A percentile compares a stretch with the other conserved stretches of the same genome.
phyloP scores from a whole-genome alignment of 2,888 invertebrate species.

The Willowsia nigromaculata region DNA sequence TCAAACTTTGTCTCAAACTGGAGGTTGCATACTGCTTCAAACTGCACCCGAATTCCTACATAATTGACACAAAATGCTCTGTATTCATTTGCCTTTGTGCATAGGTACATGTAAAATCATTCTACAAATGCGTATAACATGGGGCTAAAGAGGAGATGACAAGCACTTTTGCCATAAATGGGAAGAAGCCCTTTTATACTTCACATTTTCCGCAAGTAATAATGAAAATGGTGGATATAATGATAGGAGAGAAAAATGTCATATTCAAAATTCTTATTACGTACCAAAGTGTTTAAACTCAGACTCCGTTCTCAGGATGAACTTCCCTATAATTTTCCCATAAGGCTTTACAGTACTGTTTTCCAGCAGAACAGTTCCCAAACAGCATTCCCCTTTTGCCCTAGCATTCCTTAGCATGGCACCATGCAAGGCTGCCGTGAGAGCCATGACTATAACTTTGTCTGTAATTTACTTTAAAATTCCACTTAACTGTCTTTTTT shows the following conservation, averaged over 20 bases:
- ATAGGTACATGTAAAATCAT: too few relatives aligned
- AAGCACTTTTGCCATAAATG: too few relatives aligned
- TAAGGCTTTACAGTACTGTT: constrained; percentile 64
- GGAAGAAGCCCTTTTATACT: too few relatives aligned
- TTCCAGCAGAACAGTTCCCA: constrained; percentile 65
- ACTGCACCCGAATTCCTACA: constrained; percentile 63
- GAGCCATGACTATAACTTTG: constrained; percentile 60
- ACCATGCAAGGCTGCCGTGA: constrained; percentile 66
- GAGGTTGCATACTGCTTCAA: constrained; percentile 60
- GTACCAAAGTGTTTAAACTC: constrained; percentile 69
- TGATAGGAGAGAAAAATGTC: neutral
- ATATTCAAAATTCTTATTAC: constrained; percentile 49
- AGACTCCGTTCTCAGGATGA: constrained; percentile 63
- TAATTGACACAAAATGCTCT: neutral
- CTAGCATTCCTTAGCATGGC: constrained; percentile 59
- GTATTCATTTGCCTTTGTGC: neutral
- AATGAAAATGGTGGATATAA: neutral
- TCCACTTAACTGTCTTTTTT: constrained; percentile 65
- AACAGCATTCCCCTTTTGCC: constrained; percentile 59
- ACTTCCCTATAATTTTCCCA: constrained; percentile 67
- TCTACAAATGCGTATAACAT: too few relatives aligned
- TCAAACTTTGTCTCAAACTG: constrained; percentile 71
- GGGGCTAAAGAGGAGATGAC: too few relatives aligned
- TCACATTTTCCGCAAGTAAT: neutral
- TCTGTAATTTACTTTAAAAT: constrained; percentile 65